Evolutionary conservation across 30 jellyfish, hydroid and myxozoan species (phyloP).

Genomic region (Cassiopea andromeda): DNA sequence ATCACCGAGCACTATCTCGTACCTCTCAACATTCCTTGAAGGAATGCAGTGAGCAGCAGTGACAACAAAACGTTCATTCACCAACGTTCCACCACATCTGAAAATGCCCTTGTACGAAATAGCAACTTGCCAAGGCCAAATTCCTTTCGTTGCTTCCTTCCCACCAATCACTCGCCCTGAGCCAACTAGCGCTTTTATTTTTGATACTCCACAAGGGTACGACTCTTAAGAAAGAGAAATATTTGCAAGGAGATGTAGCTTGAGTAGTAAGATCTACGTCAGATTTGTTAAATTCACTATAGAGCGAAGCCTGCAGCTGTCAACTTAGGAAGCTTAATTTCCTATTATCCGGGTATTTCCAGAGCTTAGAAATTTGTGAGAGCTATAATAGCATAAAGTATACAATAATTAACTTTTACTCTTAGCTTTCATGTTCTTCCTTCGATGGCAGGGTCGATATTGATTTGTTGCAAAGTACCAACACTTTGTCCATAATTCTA

Average conservation of each 20-base stretch:
- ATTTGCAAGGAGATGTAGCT: background rate
- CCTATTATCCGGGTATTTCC: no score
- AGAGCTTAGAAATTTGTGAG: no score
- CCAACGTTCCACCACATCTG: slow-evolving; percentile 90
- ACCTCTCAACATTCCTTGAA: slow-evolving; percentile 7
- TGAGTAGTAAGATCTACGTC: no score
- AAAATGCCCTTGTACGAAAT: slow-evolving; percentile 41
- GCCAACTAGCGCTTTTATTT: background rate
- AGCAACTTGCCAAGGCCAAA: slow-evolving; percentile 98
- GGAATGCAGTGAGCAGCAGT: slow-evolving; percentile 91
- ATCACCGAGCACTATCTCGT: slow-evolving; percentile 76
- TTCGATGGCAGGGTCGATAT: no score
- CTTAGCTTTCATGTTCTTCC: no score
- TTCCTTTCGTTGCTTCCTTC: slow-evolving; percentile 56
- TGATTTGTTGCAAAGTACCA: no score
- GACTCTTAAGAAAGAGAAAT: slow-evolving; percentile 24
- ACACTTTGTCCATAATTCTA: no score
- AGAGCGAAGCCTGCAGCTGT: no score
- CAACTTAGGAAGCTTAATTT: no score
- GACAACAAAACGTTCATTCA: slow-evolving; percentile 55
- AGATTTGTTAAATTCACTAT: no score
- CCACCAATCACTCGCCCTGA: slow-evolving; percentile 64
- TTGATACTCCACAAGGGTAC: slow-evolving; percentile 74
- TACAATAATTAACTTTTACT: no score
- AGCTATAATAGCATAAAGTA: no score